Evolutionary conservation across 2,113 vertebrate genomes (phyloP).

Genomic region (Morone chrysops): DNA sequence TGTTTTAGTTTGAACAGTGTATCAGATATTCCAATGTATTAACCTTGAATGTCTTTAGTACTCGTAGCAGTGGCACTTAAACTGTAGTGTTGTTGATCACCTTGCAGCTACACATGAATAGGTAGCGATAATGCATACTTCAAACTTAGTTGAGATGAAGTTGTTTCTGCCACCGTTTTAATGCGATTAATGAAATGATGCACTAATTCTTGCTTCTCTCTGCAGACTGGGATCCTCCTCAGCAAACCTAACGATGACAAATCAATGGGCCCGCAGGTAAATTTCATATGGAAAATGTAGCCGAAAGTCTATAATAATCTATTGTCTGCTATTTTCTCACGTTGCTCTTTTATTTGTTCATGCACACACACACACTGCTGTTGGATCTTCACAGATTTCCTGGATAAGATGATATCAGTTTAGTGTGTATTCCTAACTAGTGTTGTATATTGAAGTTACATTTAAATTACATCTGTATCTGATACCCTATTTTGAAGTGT

Average conservation of each 20-base stretch:
- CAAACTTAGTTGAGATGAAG: not conserved
- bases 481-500: not conserved
- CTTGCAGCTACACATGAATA: not conserved
- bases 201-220: not conserved
- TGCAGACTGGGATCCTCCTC: conserved; percentile 87
- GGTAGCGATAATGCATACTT: not conserved
- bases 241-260: conserved; percentile 86
- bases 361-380: not conserved
- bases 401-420: no score
- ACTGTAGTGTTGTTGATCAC: not conserved
- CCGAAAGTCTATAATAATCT: no score
- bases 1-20: not conserved
- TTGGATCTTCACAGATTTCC: not conserved
- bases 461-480: not conserved
- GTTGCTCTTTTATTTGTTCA: not conserved
- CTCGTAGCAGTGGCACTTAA: no score
- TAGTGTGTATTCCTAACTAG: no score
- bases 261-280: conserved; percentile 79
- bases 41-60: not conserved
- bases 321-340: not conserved
- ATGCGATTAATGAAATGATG: not conserved
- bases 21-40: no score
- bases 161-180: no score
- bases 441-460: no score
- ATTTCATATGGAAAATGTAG: not conserved